Base-by-base conservation (phyloP, 1,140 invertebrate species). In the Gyrodactylus salaris region DNA sequence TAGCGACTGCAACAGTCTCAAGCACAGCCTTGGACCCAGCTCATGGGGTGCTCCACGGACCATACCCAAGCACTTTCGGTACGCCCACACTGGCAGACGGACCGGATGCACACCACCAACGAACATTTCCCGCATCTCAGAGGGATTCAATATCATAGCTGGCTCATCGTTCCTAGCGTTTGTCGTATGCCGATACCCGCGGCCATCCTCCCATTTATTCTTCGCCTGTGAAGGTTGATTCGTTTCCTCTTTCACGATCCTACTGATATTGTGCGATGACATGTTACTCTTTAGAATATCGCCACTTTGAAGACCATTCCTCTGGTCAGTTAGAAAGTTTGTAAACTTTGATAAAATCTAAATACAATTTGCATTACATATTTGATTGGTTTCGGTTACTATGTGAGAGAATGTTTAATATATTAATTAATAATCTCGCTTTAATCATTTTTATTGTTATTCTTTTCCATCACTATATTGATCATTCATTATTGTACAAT, bases 111-210 rank as follows among this genome's bases (percentile, higher is more conserved):
- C 25, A 25, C 70, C 70, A 1, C 70, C 70, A 25, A 71, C 70
- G n/a, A 71, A 71, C 25, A 71, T 71, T 71, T 71, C 70, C 26
- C 25, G 25, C 20, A 20, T 22, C n/a, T 71, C 70, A 25, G 16
- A 2, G 16, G 70, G 70, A 25, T 71, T 71, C 7, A 71, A 24
- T 16, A 71, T 71, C 21, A 71, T 25, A 24, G 26, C 23, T 1
- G 70, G 70, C 26, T 71, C 70, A 54, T 54, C 34, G 7, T 54
- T 7, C 7, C 34, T 7, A 16, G 7, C 7, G n/a, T 54, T 54
- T 54, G 34, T 54, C n/a, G 34, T 54, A 54, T 54, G 7, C 7
- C 34, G 34, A 54, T 54, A 54, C 7, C 7, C 7, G 7, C 34
- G 34, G 34, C n/a, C n/a, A 7, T 54, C 34, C 7, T 54, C 34